Base-by-base conservation (phyloP, 2,113 vertebrate genomes). In the Crocuta crocuta region DNA sequence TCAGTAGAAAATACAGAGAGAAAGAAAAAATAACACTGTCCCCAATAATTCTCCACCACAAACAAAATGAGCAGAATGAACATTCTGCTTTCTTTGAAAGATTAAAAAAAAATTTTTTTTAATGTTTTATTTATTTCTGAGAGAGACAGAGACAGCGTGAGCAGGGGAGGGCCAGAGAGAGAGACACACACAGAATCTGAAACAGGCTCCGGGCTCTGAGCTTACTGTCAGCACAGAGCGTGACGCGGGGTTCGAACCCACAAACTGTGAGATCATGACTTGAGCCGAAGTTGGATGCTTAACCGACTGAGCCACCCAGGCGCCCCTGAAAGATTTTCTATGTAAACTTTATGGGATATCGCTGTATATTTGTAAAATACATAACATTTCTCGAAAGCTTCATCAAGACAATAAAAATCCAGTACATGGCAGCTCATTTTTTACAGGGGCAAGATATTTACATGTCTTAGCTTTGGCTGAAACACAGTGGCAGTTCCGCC, bases 381-480 rank as follows among this genome's bases (percentile, higher is more conserved):
- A 55, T 66, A 87, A 92, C 26, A 74, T 74, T 93, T 97, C 15
- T 91, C 53, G 84, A 95, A 86, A 92, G 26, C 7, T 39, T 76
- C 74, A 96, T 80, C 82, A 91, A 95, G 68, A 85, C 79, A 55
- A 50, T 80, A n/a, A 82, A 93, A 92, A 89, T 84, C 19, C 6
- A 93, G 10, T 35, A n/a, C 39, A 26, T 43, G 28, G 33, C 65
- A 58, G 16, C 39, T 94, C 68, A 84, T 91, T 28, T 76, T 96
- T 95, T 94, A 68, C 39, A 48, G 17, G 23, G 84, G 19, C 79
- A 92, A 19, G 79, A 31, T 50, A 58, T 91, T 85, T 71, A 63
- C 2, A 82, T 73, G 91, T 93, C 33, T 94, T 76, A 93, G 39
- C 33, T 78, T 85, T 80, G 43, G 58, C n/a, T 87, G 26, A 73